Evolutionary conservation across 30 jellyfish, hydroid and myxozoan species (phyloP).

Genomic region (Phacellophora camtschatica): DNA sequence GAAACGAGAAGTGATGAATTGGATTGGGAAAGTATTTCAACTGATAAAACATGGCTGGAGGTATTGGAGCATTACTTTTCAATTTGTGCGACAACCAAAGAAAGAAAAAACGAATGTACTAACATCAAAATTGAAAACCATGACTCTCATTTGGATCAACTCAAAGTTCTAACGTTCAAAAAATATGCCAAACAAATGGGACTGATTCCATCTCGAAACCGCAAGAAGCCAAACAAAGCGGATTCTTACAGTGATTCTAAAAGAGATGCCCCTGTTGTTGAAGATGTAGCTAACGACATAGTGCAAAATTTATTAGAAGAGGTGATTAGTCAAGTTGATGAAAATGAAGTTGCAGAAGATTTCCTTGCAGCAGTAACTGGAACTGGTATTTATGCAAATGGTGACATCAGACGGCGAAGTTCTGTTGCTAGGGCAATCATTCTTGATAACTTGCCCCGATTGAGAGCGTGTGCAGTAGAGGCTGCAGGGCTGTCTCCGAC

Average conservation of each 20-base stretch:
- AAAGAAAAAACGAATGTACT: constrained; percentile 50
- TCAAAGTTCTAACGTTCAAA: constrained; percentile 41
- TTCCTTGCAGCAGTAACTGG: constrained; percentile 54
- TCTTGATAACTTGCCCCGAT: constrained; percentile 71
- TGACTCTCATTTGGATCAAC: not conserved
- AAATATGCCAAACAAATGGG: constrained; percentile 67
- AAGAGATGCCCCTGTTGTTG: constrained; percentile 55
- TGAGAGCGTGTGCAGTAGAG: constrained; percentile 55
- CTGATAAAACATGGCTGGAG: constrained; percentile 86
- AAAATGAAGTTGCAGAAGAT: constrained; percentile 48
- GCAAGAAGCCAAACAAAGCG: constrained; percentile 7
- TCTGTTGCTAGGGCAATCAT: constrained; percentile 64
- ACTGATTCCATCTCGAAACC: constrained; percentile 36
- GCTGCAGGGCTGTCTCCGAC: constrained; percentile 25
- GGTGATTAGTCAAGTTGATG: constrained; percentile 58
- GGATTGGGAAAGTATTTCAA: constrained; percentile 72
- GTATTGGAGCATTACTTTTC: constrained; percentile 85
- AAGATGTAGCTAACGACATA: constrained; percentile 69
- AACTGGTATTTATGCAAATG: constrained; percentile 6
- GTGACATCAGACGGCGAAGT: constrained; percentile 52
- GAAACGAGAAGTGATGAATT: too few relatives aligned
- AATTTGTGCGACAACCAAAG: constrained; percentile 77
- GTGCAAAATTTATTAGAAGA: constrained; percentile 63
- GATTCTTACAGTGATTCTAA: constrained; percentile 8
- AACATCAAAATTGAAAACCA: constrained; percentile 42